Evolutionary conservation across 2,797 vertebrate genomes (phyloP), one percentile per base, ranked within the genome.

Genomic region (Gallinago nigripennis): DNA sequence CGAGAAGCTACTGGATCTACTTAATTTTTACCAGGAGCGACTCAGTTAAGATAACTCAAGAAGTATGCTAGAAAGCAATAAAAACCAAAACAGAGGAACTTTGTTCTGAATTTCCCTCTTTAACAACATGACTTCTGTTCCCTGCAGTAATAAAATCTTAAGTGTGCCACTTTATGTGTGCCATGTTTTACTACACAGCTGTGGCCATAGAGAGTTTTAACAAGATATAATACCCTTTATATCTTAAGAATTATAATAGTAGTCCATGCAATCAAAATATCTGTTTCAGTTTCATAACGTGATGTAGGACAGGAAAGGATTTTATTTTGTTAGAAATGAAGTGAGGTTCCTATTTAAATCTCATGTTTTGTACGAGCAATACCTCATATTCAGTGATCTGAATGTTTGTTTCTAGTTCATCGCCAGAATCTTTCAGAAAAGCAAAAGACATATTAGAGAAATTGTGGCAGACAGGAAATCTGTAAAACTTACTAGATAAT

Each of bases 111-210:
- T 91, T 53, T 88, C 6, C n/a, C 15, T 88, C 19, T 86, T 88
- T 94, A 95, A 95, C 84, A 94, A 69, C 56, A 65, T 60, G 41
- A 91, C 70, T 90, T 91, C 53, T 92, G 37, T 86, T 94, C 8
- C 41, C 28, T 15, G 13, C 23, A 65, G 63, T 50, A 92, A 94
- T 80, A 78, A 96, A 96, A 95, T 57, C 30, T 60, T 75, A 70
- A 83, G 37, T 60, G 41, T 72, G 15, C 27, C 48, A 33, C 70
- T 93, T 92, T 82, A 50, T 72, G 46, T 56, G 43, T 86, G n/a
- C 10, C 58, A 16, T 72, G 43, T 86, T 96, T 95, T 85, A 86
- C 20, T 86, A 25, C 61, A 88, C 33, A 89, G 39, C 50, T 86
- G 37, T 73, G 57, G 43, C 28, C n/a, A 79, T 8, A 43, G 48